These are phyloP conservation scores for Cheirogaleus major DNA, from an alignment of 2,797 vertebrate genomes.

Conservation along the genomic window DNA sequence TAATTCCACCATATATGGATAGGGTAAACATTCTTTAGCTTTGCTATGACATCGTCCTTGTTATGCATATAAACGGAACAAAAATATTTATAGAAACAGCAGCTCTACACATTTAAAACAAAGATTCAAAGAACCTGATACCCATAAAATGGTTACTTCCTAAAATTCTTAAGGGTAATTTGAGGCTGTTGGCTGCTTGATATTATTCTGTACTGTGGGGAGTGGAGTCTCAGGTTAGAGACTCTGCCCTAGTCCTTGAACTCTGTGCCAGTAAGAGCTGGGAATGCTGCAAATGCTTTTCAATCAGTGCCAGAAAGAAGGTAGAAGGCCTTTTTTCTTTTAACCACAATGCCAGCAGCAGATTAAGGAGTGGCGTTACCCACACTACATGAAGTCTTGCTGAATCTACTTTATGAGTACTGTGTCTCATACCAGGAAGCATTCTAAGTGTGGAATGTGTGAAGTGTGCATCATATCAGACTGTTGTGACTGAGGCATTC, in stretches of 20 bases:
- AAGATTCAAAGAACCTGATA: constrained; percentile 7
- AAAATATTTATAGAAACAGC: constrained; percentile 10
- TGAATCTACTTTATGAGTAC: neutral
- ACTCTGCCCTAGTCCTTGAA: constrained; percentile 20
- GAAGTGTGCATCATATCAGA: neutral
- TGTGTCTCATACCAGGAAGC: constrained; percentile 26
- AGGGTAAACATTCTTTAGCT: constrained; percentile 11
- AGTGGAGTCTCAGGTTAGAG: constrained; percentile 16
- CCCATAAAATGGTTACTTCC: constrained; percentile 10
- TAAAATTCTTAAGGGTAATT: constrained; percentile 36
- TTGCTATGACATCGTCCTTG: neutral
- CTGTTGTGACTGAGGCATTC: constrained; percentile 41
- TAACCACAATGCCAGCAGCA: neutral
- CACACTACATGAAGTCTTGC: neutral
- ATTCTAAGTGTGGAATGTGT: neutral
- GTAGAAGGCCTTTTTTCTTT: constrained; percentile 1
- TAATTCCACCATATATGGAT: neutral
- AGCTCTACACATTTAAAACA: constrained; percentile 7
- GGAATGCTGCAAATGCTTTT: neutral
- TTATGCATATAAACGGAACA: neutral
- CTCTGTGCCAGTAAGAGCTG: neutral
- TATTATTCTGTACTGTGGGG: neutral
- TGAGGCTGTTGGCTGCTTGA: neutral
- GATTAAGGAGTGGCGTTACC: constrained; percentile 44
- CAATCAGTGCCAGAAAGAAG: constrained; percentile 40